Percentiles rank a stretch among this genome's conserved stretches.
These are phyloP conservation scores for Dicaeum eximium DNA, from an alignment of 2,113 vertebrate species.

Conservation along the genomic window DNA sequence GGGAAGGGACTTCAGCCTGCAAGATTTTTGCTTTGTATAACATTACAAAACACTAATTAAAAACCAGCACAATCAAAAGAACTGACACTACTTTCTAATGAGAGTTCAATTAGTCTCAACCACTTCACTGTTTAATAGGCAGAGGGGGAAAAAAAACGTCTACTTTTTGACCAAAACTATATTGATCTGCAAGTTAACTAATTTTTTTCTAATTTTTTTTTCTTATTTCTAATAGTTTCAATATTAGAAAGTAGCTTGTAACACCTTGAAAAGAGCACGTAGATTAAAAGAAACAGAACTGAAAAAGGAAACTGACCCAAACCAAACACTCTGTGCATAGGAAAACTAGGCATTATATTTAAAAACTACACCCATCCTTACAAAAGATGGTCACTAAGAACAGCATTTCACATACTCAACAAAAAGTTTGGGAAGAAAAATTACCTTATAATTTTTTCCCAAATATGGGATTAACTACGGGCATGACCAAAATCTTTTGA, in stretches of 20 bases:
- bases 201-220: background rate
- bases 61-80: background rate
- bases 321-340: background rate
- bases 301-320: background rate
- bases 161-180: background rate
- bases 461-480: accelerated
- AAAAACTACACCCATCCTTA: background rate
- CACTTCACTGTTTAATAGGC: background rate
- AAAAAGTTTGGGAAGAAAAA: background rate
- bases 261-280: background rate
- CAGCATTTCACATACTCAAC: background rate
- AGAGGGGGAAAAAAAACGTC: background rate
- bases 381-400: background rate
- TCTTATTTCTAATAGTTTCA: no score
- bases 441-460: background rate
- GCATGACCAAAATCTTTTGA: background rate
- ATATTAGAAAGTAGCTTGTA: background rate
- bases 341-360: background rate
- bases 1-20: background rate
- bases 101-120: background rate
- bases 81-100: background rate
- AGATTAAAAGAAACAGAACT: background rate
- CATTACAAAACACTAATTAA: background rate
- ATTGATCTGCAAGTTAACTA: background rate
- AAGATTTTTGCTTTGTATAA: background rate